A percentile compares a stretch with the other conserved stretches of the same genome.
Conservation (phyloP, 1,140 invertebrate species). For the Thaumetopoea pityocampa region DNA sequence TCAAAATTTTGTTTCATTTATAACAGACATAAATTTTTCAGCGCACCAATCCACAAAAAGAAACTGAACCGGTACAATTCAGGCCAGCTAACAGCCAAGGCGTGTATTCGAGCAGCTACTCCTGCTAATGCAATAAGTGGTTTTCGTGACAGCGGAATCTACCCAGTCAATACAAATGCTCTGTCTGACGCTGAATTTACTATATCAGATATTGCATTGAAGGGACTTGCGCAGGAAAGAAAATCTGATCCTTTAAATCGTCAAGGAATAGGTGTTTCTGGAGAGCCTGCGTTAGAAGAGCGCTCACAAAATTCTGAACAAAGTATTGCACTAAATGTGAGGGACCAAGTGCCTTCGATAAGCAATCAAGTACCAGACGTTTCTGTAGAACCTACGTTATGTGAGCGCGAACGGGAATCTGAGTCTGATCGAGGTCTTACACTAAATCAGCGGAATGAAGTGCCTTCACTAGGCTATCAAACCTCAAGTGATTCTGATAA, state of each 20-base stretch:
- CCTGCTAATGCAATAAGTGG: slow-evolving; percentile 27
- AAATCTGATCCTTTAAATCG: slow-evolving; percentile 13
- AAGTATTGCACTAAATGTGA: slow-evolving; percentile 12
- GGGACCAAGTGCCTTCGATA: slow-evolving; percentile 16
- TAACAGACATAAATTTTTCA: too few relatives aligned
- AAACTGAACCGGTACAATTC: slow-evolving; percentile 20
- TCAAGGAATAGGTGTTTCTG: too few relatives aligned
- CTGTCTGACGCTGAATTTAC: slow-evolving; percentile 27
- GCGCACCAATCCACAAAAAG: neutral
- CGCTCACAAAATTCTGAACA: slow-evolving; percentile 9
- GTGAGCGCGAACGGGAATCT: slow-evolving; percentile 20
- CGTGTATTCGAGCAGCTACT: slow-evolving; percentile 23
- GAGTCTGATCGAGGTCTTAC: slow-evolving; percentile 21
- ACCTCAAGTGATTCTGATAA: too few relatives aligned
- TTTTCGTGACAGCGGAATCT: slow-evolving; percentile 27
- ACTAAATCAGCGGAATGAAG: slow-evolving; percentile 14
- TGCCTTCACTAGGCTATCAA: too few relatives aligned
- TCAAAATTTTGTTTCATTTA: too few relatives aligned
- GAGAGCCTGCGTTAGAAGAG: too few relatives aligned
- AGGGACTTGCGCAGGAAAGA: too few relatives aligned
- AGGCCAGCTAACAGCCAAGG: slow-evolving; percentile 16
- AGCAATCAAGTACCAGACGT: slow-evolving; percentile 20
- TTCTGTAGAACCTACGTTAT: too few relatives aligned
- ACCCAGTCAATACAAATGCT: slow-evolving; percentile 24
- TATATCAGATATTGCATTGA: too few relatives aligned